Base-by-base conservation (phyloP, 2,113 vertebrate species). In the Thamnaconus septentrionalis region DNA sequence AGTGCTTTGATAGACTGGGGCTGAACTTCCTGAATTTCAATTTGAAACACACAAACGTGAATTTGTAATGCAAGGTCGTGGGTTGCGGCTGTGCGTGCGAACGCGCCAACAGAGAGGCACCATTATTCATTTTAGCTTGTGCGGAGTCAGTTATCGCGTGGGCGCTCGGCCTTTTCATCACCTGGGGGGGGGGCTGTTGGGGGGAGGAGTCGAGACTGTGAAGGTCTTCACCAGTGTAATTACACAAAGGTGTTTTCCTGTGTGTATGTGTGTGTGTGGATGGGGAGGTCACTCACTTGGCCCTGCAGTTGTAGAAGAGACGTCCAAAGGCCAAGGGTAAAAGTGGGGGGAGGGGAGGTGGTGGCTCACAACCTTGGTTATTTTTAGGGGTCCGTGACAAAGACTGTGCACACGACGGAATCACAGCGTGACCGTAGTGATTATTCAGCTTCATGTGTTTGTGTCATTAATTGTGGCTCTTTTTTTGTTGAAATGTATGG, bases 201-300 rank as follows among this genome's bases (percentile, higher is more conserved):
- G 64, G 18, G 71, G 69, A 82, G 67, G 74, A 45, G 44, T 45
- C 72, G 46, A 61, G 53, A 56, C 53, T 66, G 43, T 60, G 54
- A 86, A 73, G 47, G 50, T 70, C 57, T 69, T 80, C 69, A 66
- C 41, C 56, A 73, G 56, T 56, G 53, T 77, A 70, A 75, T 81
- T 67, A 70, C 46, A 63, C 64, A 70, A 53, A 53, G 8, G 9
- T 66, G 46, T 49, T 53, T 59, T 52, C 3, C 11, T 80, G 57
- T 68, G 42, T 59, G 53, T 62, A 41, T 72, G 44, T 76, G 51
- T 60, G 61, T 61, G 11, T 64, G 62, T 64, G 62, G 43, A 78
- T 66, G 64, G 41, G 68, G 78, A 75, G 82, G 79, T 88, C 79
- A 82, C 53, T 43, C 5, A 56, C 60, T 47, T 55, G 9, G 44